Evolutionary conservation across 1,140 invertebrate species (phyloP).

Genomic region (Psix sp.): DNA sequence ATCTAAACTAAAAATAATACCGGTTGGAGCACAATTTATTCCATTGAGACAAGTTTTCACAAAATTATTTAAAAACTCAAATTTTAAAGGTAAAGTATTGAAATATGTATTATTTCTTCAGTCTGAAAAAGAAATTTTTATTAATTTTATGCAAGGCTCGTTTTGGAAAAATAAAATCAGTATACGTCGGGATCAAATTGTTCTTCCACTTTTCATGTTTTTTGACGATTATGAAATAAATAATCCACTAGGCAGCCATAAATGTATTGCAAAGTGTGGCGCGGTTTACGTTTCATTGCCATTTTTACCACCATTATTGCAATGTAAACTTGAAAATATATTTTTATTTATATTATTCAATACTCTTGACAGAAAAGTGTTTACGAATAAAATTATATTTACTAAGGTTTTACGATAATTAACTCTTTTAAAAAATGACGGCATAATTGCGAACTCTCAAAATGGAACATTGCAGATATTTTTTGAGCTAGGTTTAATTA

Average conservation of each 20-base stretch:
- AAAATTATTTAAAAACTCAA: neutral
- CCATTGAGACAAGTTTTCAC: neutral
- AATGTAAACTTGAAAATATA: conserved; percentile 15
- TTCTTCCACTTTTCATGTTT: conserved; percentile 48
- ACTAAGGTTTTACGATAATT: conserved; percentile 44
- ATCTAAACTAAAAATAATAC: neutral
- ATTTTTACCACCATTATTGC: conserved; percentile 51
- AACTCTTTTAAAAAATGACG: too few relatives aligned
- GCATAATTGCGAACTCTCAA: too few relatives aligned
- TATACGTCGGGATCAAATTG: conserved; percentile 27
- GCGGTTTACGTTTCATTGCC: conserved; percentile 58
- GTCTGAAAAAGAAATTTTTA: neutral
- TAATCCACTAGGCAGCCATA: conserved; percentile 46
- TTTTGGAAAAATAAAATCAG: conserved; percentile 48
- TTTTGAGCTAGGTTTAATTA: conserved; percentile 49
- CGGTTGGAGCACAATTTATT: neutral
- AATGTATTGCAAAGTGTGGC: conserved; percentile 56
- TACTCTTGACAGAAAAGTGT: conserved; percentile 31
- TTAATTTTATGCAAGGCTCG: neutral
- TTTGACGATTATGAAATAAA: neutral
- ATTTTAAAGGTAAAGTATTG: neutral
- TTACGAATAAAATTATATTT: conserved; percentile 52
- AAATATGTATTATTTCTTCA: neutral
- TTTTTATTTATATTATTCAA: conserved; percentile 6
- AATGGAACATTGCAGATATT: conserved; percentile 30